Evolutionary conservation across 2,888 invertebrate species (phyloP).

Genomic region (Drosophila planitibia): DNA sequence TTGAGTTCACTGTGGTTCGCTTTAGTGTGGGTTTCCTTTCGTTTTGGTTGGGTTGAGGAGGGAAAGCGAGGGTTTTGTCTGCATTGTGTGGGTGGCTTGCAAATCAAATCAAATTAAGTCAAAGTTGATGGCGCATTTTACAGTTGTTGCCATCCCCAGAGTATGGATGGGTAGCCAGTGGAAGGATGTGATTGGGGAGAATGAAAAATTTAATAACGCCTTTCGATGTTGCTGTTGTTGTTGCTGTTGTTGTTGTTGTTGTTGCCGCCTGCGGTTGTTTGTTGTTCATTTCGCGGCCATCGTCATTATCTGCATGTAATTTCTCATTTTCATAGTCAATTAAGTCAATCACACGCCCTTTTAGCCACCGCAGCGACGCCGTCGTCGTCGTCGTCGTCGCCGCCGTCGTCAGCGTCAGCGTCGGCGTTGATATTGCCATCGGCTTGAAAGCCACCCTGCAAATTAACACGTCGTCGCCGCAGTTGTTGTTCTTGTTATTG

Average conservation of each 20-base stretch:
- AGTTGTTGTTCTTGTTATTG: conserved; percentile 13
- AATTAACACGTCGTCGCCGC: conserved; percentile 72
- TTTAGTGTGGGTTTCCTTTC: background rate
- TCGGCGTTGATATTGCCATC: conserved; percentile 19
- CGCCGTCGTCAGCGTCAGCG: conserved; percentile 14
- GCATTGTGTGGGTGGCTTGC: conserved; percentile 44
- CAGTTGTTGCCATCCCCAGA: conserved; percentile 39
- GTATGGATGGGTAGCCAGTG: conserved; percentile 1
- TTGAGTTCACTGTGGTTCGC: conserved; percentile 1
- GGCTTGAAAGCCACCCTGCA: conserved; percentile 58
- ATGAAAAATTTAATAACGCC: conserved; percentile 61
- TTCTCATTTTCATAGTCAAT: conserved; percentile 85
- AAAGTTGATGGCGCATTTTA: conserved; percentile 66
- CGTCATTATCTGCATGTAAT: conserved; percentile 82
- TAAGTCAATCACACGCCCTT: conserved; percentile 86
- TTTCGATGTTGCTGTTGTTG: conserved; percentile 16
- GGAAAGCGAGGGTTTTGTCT: conserved; percentile 1
- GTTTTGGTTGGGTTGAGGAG: background rate
- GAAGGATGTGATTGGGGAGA: conserved; percentile 11
- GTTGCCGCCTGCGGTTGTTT: conserved; percentile 55
- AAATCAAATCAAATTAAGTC: conserved; percentile 78
- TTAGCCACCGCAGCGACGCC: conserved; percentile 76
- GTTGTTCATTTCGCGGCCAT: conserved; percentile 78
- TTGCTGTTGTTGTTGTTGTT: conserved; percentile 20
- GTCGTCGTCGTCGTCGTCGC: conserved; percentile 25